These are phyloP conservation scores for Eupristina koningsbergeri DNA, from an alignment of 1,140 invertebrate genomes.

Conservation along the genomic window DNA sequence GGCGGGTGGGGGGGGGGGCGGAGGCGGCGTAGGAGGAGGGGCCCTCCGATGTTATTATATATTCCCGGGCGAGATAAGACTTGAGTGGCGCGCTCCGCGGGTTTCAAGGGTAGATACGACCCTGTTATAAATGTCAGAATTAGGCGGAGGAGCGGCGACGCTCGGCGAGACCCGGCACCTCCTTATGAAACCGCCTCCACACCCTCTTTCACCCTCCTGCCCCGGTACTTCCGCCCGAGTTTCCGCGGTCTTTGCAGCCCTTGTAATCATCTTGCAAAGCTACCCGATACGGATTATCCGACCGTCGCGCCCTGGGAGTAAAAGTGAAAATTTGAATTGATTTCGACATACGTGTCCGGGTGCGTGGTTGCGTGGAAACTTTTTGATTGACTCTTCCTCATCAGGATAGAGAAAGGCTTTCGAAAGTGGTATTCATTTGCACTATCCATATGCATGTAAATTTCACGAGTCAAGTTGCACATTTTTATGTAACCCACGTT, in stretches of 20 bases:
- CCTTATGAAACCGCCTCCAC: background rate
- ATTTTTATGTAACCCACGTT: no score
- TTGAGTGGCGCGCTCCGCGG: conserved; percentile 54
- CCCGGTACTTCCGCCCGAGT: no score
- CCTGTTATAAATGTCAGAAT: conserved; percentile 73
- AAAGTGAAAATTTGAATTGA: background rate
- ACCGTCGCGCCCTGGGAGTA: background rate
- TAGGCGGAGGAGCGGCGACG: conserved; percentile 60
- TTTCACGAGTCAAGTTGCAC: no score
- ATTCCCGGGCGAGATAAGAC: conserved; percentile 60
- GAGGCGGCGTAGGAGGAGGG: background rate
- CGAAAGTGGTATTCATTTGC: no score
- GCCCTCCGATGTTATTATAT: conserved; percentile 66
- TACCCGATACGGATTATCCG: no score
- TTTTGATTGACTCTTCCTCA: background rate
- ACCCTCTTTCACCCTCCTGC: no score
- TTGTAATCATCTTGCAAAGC: no score
- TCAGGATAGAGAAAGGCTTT: background rate
- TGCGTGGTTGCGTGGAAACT: background rate
- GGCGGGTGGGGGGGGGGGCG: no score
- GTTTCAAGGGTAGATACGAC: conserved; percentile 72
- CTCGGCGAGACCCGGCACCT: background rate
- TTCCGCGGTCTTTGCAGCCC: no score
- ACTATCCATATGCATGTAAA: no score
- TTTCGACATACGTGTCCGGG: background rate